These are phyloP conservation scores for Ochotona princeps DNA, from an alignment of 2,113 vertebrate genomes.

Conservation along the genomic window DNA sequence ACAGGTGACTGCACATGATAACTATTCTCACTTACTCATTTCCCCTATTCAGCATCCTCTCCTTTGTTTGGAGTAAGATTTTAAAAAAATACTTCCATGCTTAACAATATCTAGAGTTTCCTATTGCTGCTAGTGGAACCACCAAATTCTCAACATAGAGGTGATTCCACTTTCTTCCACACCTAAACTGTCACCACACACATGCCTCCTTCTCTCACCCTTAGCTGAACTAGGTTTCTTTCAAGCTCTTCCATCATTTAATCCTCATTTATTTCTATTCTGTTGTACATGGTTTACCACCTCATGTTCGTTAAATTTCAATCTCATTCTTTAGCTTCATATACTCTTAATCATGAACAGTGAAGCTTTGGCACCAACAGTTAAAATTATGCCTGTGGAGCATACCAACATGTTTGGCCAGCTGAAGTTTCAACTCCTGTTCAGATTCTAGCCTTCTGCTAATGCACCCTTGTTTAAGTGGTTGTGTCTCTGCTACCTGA, in stretches of 20 bases:
- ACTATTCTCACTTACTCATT: background rate
- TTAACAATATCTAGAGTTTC: background rate
- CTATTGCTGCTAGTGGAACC: background rate
- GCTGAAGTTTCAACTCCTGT: too few species aligned
- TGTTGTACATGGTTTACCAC: background rate
- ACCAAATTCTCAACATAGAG: background rate
- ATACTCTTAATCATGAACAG: background rate
- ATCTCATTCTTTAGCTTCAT: background rate
- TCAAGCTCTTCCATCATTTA: background rate
- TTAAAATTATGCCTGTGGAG: too few species aligned
- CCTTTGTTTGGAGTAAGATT: background rate
- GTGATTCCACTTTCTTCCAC: background rate
- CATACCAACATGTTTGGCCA: too few species aligned
- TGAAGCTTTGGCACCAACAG: too few species aligned
- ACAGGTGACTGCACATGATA: background rate
- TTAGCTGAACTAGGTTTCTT: background rate
- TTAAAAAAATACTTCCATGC: background rate
- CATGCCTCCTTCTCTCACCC: background rate
- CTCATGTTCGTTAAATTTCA: background rate
- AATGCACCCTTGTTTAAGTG: too few species aligned
- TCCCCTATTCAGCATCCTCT: background rate
- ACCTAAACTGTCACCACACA: background rate
- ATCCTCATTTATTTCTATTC: background rate
- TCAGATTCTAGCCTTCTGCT: too few species aligned
- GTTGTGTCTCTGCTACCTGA: too few species aligned